Conservation (phyloP, 2,797 vertebrate genomes). For the Cyprinella venusta region DNA sequence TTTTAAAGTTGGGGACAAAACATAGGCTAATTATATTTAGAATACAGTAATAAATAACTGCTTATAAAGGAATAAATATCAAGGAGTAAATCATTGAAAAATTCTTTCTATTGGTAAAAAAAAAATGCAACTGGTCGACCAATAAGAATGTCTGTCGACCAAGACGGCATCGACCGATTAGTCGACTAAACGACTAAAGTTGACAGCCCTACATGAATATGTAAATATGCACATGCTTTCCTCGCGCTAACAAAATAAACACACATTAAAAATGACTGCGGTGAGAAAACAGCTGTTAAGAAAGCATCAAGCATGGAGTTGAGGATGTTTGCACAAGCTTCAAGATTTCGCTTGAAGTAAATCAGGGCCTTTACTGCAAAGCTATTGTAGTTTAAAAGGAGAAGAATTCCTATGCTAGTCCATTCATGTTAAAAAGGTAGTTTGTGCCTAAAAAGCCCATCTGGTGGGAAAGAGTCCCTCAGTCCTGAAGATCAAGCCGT, state of each 20-base stretch:
- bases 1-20: too few species aligned
- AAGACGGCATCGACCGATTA: too few species aligned
- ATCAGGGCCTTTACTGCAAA: neutral
- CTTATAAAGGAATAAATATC: too few species aligned
- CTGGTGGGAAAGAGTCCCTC: slow-evolving; percentile 49
- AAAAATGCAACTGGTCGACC: too few species aligned
- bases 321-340: neutral
- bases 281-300: neutral
- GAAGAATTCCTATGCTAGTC: slow-evolving; percentile 26
- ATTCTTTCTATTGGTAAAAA: too few species aligned
- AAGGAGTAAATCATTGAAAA: too few species aligned
- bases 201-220: too few species aligned
- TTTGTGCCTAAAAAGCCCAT: slow-evolving; percentile 56
- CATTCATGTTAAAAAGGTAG: slow-evolving; percentile 44
- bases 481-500: slow-evolving; percentile 36
- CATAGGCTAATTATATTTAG: too few species aligned
- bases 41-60: too few species aligned
- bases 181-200: too few species aligned
- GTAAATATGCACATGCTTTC: neutral
- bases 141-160: too few species aligned
- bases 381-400: slow-evolving; percentile 22
- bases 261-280: neutral
- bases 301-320: neutral
- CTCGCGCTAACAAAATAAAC: neutral
- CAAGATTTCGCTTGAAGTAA: neutral